Evolutionary conservation across 2,797 vertebrate species (phyloP).

Genomic region (Enteromius treurensis): DNA sequence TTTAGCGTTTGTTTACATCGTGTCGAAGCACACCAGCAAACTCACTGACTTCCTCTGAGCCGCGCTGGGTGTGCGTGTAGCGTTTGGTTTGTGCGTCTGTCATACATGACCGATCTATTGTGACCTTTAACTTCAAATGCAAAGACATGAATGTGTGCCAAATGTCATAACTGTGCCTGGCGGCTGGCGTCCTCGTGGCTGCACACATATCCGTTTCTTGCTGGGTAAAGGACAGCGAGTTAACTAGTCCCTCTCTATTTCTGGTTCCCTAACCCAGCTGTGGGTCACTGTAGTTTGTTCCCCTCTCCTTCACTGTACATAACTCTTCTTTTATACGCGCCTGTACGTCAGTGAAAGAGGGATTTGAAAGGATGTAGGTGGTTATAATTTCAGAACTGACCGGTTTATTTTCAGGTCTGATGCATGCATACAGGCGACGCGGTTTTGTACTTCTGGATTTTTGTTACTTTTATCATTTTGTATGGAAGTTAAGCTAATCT

Average conservation of each 20-base stretch:
- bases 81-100: not conserved
- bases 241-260: not conserved
- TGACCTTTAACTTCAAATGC: not conserved
- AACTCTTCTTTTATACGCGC: constrained; percentile 25
- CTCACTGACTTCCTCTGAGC: not conserved
- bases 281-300: constrained; percentile 18
- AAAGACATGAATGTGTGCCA: constrained; percentile 40
- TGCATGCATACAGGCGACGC: constrained; percentile 62
- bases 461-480: constrained; percentile 51
- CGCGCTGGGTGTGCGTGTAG: not conserved
- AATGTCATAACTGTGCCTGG: not conserved
- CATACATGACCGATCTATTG: constrained; percentile 7
- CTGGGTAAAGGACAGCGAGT: not conserved
- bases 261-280: not conserved
- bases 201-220: not conserved
- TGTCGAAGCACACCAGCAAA: not conserved
- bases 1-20: constrained; percentile 26
- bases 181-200: not conserved
- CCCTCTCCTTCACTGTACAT: constrained; percentile 32
- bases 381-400: constrained; percentile 33
- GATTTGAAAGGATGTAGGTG: constrained; percentile 43
- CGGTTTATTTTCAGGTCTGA: constrained; percentile 47
- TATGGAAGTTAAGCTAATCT: constrained; percentile 59
- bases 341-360: constrained; percentile 29
- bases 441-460: constrained; percentile 50